Conservation (phyloP, 2,113 vertebrate species). For the Nipponia nippon region DNA sequence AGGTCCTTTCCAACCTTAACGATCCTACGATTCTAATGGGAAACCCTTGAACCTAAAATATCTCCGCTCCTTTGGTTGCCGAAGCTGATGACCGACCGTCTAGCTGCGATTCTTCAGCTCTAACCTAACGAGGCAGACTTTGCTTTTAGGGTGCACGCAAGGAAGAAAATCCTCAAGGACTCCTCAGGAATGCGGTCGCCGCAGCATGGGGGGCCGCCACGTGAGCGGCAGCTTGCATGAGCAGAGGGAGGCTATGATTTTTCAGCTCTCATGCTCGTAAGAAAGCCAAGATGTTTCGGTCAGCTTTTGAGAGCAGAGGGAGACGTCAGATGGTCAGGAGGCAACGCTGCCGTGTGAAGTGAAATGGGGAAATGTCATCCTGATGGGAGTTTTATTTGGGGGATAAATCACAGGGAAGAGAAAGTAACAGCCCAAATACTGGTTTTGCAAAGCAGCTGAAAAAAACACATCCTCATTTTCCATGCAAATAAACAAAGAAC, state of each 20-base stretch:
- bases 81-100: not conserved
- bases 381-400: not conserved
- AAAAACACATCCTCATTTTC: not conserved
- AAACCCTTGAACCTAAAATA: not conserved
- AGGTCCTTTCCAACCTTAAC: no score
- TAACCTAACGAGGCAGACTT: not conserved
- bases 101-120: not conserved
- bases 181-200: accelerated
- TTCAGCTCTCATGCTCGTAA: accelerated
- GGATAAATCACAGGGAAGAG: not conserved
- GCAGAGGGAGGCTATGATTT: not conserved
- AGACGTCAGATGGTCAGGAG: not conserved
- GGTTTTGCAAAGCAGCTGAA: not conserved
- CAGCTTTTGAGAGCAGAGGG: not conserved
- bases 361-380: accelerated
- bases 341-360: not conserved
- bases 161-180: not conserved
- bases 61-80: not conserved
- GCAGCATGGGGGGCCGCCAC: not conserved
- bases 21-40: not conserved
- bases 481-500: not conserved
- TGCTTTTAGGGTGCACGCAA: not conserved
- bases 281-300: not conserved
- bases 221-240: not conserved
- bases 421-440: not conserved